Evolutionary conservation across 2,113 vertebrate species (phyloP).

Genomic region (Probosciger aterrimus): DNA sequence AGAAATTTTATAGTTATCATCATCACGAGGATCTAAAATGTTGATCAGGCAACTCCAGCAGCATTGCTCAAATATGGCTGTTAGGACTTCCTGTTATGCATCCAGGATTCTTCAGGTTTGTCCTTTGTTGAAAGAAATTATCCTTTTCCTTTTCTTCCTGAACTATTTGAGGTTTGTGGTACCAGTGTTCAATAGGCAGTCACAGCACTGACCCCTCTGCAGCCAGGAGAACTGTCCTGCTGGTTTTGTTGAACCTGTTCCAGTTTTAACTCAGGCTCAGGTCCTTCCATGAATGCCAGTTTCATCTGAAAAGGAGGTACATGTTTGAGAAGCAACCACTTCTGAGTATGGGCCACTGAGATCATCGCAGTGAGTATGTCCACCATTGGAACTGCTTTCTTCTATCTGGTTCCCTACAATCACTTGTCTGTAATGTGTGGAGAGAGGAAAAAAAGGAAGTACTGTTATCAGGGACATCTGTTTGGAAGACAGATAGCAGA

Average conservation of each 20-base stretch:
- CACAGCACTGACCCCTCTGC: neutral
- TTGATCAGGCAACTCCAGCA: neutral
- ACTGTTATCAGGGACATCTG: neutral
- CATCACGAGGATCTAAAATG: neutral
- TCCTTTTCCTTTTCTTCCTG: neutral
- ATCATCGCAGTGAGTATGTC: neutral
- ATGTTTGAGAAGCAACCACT: neutral
- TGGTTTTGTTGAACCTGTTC: neutral
- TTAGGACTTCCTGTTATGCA: neutral
- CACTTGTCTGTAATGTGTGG: neutral
- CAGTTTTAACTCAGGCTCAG: neutral
- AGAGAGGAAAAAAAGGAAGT: neutral
- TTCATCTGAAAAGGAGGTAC: neutral
- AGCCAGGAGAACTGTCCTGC: neutral
- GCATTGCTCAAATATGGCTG: rapidly evolving
- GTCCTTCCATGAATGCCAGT: neutral
- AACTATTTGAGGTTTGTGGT: neutral
- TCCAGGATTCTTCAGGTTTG: neutral
- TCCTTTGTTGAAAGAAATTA: neutral
- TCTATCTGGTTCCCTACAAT: neutral
- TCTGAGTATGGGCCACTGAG: neutral
- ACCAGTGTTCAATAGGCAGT: neutral
- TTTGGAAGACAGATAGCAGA: neutral
- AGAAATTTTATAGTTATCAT: neutral
- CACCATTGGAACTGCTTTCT: neutral